A percentile compares a stretch with the other conserved stretches of the same genome.
Conservation (phyloP, 2,113 vertebrate genomes). For the Garra rufa region DNA sequence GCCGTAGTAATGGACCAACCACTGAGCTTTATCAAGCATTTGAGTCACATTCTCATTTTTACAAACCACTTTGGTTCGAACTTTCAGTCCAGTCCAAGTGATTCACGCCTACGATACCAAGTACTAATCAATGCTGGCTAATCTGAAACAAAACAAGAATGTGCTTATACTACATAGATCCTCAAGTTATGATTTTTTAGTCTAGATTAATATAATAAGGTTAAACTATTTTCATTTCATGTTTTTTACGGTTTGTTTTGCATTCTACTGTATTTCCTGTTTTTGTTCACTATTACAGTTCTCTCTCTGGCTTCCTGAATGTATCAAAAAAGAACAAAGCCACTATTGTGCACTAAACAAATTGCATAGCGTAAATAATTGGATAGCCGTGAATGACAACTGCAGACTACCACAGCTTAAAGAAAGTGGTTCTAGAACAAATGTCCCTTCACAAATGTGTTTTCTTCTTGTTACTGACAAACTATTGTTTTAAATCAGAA, state of each 20-base stretch:
- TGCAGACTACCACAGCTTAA: conserved; percentile 24
- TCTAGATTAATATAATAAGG: background rate
- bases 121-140: conserved; percentile 36
- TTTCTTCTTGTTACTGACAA: background rate
- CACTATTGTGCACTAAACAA: background rate
- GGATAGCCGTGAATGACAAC: background rate
- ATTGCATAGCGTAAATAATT: background rate
- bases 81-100: background rate
- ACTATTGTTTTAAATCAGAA: conserved; percentile 26
- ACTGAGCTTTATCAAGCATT: conserved; percentile 37
- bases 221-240: background rate
- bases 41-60: conserved; percentile 4
- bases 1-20: conserved; percentile 24
- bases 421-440: conserved; percentile 32
- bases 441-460: conserved; percentile 38
- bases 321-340: conserved; percentile 48
- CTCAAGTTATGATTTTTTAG: conserved; percentile 3
- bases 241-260: conserved; percentile 9
- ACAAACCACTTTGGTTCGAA: background rate
- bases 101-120: background rate
- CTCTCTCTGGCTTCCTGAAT: conserved; percentile 53
- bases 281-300: conserved; percentile 13
- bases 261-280: conserved; percentile 11
- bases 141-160: conserved; percentile 48
- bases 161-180: background rate